Conservation (phyloP, 2,113 vertebrate species). For the Xyliphius kryptos region DNA sequence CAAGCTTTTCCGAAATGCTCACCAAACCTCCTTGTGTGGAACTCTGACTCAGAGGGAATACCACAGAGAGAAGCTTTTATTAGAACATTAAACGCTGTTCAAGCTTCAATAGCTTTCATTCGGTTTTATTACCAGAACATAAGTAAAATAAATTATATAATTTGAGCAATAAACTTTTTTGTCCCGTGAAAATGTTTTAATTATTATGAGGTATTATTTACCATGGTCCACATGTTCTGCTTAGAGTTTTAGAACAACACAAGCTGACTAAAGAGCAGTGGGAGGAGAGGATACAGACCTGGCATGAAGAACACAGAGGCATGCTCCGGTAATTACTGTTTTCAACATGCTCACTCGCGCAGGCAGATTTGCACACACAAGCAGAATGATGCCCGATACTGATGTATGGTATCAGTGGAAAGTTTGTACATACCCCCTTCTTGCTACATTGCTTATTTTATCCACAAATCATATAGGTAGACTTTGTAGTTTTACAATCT, state of each 20-base stretch:
- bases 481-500: too few species aligned
- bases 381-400: too few species aligned
- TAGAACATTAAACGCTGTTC: not conserved
- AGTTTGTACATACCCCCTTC: too few species aligned
- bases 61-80: not conserved
- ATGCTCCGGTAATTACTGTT: conserved; percentile 79
- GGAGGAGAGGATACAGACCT: conserved; percentile 97
- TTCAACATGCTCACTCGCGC: not conserved
- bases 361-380: not conserved
- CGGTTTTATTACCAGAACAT: not conserved
- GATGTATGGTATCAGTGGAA: too few species aligned
- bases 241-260: conserved; percentile 93
- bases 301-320: conserved; percentile 93
- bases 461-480: too few species aligned
- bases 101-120: too few species aligned
- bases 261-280: conserved; percentile 97
- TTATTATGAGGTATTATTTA: not conserved
- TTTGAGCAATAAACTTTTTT: not conserved
- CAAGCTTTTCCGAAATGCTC: conserved; percentile 1
- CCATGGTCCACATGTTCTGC: conserved; percentile 28
- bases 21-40: conserved; percentile 21
- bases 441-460: too few species aligned
- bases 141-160: not conserved
- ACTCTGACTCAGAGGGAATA: not conserved
- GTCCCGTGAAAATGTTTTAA: not conserved